A percentile compares a stretch with the other conserved stretches of the same genome.
These are phyloP conservation scores for Lepidurus arcticus DNA, from an alignment of 1,140 invertebrate species.

Conservation along the genomic window DNA sequence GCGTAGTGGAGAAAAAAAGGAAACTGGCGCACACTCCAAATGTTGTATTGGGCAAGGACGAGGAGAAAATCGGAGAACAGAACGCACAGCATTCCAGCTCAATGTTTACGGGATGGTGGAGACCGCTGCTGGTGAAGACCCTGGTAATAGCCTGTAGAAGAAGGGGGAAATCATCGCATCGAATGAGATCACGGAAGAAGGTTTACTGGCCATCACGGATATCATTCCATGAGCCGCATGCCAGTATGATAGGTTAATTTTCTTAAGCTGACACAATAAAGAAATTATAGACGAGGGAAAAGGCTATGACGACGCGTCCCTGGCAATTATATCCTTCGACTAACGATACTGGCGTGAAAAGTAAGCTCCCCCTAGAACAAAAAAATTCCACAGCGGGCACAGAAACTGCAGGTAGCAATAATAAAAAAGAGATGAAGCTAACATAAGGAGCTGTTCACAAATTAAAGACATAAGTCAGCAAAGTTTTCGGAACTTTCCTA, in stretches of 20 bases:
- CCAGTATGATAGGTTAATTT: too few relatives aligned
- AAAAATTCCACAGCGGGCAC: too few relatives aligned
- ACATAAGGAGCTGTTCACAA: too few relatives aligned
- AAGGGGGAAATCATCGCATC: not conserved
- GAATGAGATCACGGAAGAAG: not conserved
- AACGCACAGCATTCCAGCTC: not conserved
- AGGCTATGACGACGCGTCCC: not conserved
- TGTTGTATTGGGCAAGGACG: not conserved
- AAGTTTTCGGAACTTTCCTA: too few relatives aligned
- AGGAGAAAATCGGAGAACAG: not conserved
- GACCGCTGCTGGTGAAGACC: conserved; percentile 24
- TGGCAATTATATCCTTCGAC: too few relatives aligned
- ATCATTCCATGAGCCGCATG: too few relatives aligned
- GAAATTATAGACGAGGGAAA: conserved; percentile 1
- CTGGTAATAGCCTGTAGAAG: conserved; percentile 24
- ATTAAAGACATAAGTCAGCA: too few relatives aligned
- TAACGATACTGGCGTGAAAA: too few relatives aligned
- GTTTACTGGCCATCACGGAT: too few relatives aligned
- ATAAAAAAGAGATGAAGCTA: too few relatives aligned
- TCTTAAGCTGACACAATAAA: not conserved
- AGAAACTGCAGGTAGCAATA: too few relatives aligned
- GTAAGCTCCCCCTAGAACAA: too few relatives aligned
- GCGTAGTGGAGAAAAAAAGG: not conserved
- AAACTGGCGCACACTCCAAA: not conserved
- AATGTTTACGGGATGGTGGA: not conserved